Percentiles rank a stretch among this genome's conserved stretches.
phyloP scores from a whole-genome alignment of 2,797 vertebrate species.

The Chelonia mydas region DNA sequence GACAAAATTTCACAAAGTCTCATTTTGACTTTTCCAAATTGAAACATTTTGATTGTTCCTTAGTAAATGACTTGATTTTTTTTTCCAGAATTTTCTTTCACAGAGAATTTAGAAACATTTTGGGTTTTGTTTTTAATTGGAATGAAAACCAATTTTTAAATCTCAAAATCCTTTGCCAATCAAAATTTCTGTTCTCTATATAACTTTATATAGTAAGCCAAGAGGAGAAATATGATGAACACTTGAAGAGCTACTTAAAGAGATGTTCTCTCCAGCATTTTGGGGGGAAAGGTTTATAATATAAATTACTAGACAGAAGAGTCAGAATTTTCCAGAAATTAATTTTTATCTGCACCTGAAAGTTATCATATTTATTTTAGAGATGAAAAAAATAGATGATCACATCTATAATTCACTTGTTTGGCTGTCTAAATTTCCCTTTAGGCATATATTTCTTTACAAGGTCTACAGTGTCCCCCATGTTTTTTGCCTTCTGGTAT shows the following conservation, averaged over 20 bases:
- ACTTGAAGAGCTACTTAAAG: not conserved
- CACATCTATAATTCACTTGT: constrained; percentile 50
- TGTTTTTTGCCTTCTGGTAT: constrained; percentile 36
- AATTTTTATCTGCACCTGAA: constrained; percentile 48
- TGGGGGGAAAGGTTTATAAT: not conserved
- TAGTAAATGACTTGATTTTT: not conserved
- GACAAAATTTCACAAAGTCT: not conserved
- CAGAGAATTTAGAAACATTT: not conserved
- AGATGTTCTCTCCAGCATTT: not conserved
- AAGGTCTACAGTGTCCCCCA: constrained; percentile 37
- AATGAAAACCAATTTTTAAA: not conserved
- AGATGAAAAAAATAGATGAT: not conserved
- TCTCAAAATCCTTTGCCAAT: not conserved
- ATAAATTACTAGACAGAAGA: not conserved
- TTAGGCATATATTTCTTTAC: constrained; percentile 58
- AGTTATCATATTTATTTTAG: constrained; percentile 49
- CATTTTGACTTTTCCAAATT: not conserved
- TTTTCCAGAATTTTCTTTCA: not conserved
- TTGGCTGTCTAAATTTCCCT: constrained; percentile 48
- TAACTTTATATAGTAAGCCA: not conserved
- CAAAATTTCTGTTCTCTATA: not conserved
- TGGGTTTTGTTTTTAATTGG: not conserved
- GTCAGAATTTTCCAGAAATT: not conserved
- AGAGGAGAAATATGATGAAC: not conserved
- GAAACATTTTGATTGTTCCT: not conserved